phyloP scores from a whole-genome alignment of 2,888 invertebrate species.

The Pristionchus fissidentatus region DNA sequence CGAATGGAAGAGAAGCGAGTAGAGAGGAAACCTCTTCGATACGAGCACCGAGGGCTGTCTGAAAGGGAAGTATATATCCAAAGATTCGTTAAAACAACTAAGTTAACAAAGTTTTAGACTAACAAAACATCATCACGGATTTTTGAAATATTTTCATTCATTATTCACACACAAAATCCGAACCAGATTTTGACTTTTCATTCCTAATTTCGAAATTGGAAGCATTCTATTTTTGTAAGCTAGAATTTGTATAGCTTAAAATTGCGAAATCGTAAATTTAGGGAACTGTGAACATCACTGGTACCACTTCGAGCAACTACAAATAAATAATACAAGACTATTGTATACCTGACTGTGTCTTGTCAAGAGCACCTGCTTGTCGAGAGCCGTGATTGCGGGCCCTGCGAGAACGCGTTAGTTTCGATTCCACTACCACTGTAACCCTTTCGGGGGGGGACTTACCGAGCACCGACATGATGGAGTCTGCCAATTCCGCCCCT shows the following conservation, averaged over 20 bases:
- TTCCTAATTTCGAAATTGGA: not conserved
- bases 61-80: too few species aligned
- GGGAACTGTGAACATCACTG: not conserved
- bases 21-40: constrained; percentile 45
- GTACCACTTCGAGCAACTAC: too few species aligned
- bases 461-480: constrained; percentile 45
- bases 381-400: constrained; percentile 52
- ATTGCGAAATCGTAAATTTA: not conserved
- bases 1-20: not conserved
- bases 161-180: not conserved
- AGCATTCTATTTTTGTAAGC: not conserved
- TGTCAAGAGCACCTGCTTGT: constrained; percentile 53
- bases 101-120: not conserved
- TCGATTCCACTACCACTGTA: not conserved
- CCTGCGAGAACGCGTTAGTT: not conserved
- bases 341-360: constrained; percentile 51
- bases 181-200: not conserved
- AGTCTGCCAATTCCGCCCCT: constrained; percentile 45
- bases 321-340: not conserved
- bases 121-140: not conserved
- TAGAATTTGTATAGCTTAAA: not conserved
- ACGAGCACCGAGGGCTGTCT: constrained; percentile 38
- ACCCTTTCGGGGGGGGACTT: not conserved
- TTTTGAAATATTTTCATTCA: not conserved
- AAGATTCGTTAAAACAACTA: not conserved